These are phyloP conservation scores for Oreochromis niloticus DNA, from an alignment of 2,113 vertebrate species.

Conservation along the genomic window DNA sequence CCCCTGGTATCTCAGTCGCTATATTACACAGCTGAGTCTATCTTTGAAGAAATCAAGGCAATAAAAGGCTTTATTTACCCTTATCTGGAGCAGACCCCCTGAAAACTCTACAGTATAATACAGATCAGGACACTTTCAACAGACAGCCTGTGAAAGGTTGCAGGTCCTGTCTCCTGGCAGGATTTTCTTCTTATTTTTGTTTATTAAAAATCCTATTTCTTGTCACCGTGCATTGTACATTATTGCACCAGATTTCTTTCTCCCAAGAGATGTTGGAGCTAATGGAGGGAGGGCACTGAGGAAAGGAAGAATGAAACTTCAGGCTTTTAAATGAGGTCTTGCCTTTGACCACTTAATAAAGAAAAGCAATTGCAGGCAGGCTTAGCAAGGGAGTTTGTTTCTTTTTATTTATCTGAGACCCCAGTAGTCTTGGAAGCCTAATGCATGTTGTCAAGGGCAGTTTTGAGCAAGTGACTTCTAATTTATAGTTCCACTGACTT, in stretches of 20 bases:
- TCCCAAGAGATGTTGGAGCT: slow-evolving; percentile 11
- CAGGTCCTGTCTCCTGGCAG: slow-evolving; percentile 7
- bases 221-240: slow-evolving; percentile 37
- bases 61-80: slow-evolving; percentile 73
- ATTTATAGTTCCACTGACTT: background rate
- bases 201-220: slow-evolving; percentile 64
- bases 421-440: background rate
- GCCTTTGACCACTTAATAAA: slow-evolving; percentile 41
- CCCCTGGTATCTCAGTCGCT: slow-evolving; percentile 34
- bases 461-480: background rate
- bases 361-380: slow-evolving; percentile 37
- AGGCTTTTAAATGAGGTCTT: slow-evolving; percentile 14
- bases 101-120: slow-evolving; percentile 27
- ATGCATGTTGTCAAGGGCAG: background rate
- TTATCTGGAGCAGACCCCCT: slow-evolving; percentile 41
- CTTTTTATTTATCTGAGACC: background rate
- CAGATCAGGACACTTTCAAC: slow-evolving; percentile 15
- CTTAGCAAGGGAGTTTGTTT: background rate
- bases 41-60: slow-evolving; percentile 63
- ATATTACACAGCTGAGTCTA: slow-evolving; percentile 63
- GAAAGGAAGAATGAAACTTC: slow-evolving; percentile 3
- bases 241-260: slow-evolving; percentile 37
- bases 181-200: slow-evolving; percentile 48
- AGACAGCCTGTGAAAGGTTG: background rate
- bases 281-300: background rate